phyloP scores from a whole-genome alignment of 2,797 vertebrate species.

The Picus viridis region DNA sequence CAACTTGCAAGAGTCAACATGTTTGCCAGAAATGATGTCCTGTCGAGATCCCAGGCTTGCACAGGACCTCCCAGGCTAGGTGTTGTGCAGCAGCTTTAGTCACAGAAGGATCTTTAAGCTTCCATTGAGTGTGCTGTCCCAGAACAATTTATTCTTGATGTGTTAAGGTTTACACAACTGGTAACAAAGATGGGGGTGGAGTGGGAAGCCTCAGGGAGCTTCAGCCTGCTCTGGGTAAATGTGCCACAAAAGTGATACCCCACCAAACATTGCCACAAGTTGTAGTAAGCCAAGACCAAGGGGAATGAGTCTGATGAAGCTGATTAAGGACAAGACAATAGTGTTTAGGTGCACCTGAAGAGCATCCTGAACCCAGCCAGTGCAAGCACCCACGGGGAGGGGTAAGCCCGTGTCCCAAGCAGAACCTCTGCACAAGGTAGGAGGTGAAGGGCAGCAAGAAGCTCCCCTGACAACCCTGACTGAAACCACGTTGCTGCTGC shows the following conservation, averaged over 20 bases:
- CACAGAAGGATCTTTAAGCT: background rate
- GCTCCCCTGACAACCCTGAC: conserved; percentile 22
- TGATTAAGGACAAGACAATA: background rate
- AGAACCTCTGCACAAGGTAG: background rate
- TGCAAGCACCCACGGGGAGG: rapidly evolving
- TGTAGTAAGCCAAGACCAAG: background rate
- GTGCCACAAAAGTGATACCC: rapidly evolving
- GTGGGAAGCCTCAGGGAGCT: background rate
- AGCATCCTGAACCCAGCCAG: background rate
- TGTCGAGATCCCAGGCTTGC: background rate
- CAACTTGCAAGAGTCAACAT: background rate
- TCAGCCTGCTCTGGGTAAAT: too few species aligned
- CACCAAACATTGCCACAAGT: rapidly evolving
- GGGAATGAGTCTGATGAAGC: background rate
- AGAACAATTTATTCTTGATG: background rate
- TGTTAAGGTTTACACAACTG: too few species aligned
- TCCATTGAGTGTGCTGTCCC: background rate
- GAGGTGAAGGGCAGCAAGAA: background rate
- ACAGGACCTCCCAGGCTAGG: background rate
- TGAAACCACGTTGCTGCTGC: conserved; percentile 50
- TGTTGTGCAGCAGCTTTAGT: background rate
- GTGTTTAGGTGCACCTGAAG: background rate
- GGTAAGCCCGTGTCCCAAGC: background rate
- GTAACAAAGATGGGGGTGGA: background rate
- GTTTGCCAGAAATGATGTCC: background rate